Evolutionary conservation across 2,113 vertebrate species (phyloP), one percentile per base, ranked within the genome.

Genomic region (Chaenogobius annularis): DNA sequence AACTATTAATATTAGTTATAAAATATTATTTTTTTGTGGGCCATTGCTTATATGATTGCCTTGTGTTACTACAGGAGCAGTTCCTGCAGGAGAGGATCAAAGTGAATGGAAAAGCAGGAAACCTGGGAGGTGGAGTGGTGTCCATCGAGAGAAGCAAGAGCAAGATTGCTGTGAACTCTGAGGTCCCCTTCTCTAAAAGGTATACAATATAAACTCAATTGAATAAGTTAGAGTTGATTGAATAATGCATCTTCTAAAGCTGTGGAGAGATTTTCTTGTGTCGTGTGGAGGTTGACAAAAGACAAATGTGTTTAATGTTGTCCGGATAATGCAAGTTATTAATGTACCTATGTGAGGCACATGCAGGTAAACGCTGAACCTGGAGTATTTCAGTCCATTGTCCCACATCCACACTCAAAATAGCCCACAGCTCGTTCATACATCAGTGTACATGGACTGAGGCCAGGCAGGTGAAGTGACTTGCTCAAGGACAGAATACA

Each of bases 151-250:
- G 98, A 74, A 98, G 96, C 94, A 99, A 98, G 90, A 98, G 96
- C 89, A 99, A 98, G 90, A 98, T 99, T 54, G 94, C 96, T 0
- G 97, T 99, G 62, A 96, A 95, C 0, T 98, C 98, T 0, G 97
- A 99, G 87, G 95, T 99, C 75, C 97, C 98, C 0, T 99, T 99
- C 86, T 99, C 98, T 46, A 99, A 99, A 92, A 98, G 98, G 98
- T 98, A 89, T 71, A 85, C 10, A 7, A 48, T 56, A 20, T 22
- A 31, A 31, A 59, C 7, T 46, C 2, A 54, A 20, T 9, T 54
- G 50, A n/a, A 46, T 46, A 46, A 46, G 1, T 11, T 46, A 11
- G 43, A 15, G 8, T 61, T 35, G 6, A 35, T 17, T 31, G 52
- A 22, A 10, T 9, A 55, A 55, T 20, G 7, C 55, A 58, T 48